Evolutionary conservation across 2,113 vertebrate species (phyloP).

Genomic region (Myotis lucifugus): DNA sequence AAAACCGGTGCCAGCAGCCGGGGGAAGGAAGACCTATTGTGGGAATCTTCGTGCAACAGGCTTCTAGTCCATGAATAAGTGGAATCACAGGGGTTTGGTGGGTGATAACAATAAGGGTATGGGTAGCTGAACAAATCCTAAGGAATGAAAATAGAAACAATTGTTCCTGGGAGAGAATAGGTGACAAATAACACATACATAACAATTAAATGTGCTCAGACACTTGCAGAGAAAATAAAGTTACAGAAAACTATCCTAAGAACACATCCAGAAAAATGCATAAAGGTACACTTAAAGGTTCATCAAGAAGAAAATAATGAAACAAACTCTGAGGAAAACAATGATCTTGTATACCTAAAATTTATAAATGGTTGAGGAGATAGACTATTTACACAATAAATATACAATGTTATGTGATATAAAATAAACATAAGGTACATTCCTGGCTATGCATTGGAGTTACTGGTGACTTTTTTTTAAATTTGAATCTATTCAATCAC

Average conservation of each 20-base stretch:
- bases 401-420: background rate
- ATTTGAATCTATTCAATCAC: background rate
- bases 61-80: background rate
- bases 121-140: background rate
- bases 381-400: background rate
- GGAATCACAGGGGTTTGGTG: background rate
- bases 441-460: background rate
- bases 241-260: background rate
- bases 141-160: background rate
- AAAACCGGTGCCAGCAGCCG: too few species aligned
- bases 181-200: background rate
- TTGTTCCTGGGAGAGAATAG: background rate
- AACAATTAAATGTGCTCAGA: background rate
- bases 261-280: background rate
- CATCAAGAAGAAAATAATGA: background rate
- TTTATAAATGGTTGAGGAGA: background rate
- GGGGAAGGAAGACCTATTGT: too few species aligned
- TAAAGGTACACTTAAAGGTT: background rate
- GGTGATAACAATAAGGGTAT: background rate
- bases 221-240: background rate
- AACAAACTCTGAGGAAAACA: background rate
- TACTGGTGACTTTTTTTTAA: background rate
- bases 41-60: too few species aligned
- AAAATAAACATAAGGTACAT: background rate
- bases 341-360: background rate